Conservation (phyloP, 1,140 invertebrate genomes). For the Lutraria rhynchaena region DNA sequence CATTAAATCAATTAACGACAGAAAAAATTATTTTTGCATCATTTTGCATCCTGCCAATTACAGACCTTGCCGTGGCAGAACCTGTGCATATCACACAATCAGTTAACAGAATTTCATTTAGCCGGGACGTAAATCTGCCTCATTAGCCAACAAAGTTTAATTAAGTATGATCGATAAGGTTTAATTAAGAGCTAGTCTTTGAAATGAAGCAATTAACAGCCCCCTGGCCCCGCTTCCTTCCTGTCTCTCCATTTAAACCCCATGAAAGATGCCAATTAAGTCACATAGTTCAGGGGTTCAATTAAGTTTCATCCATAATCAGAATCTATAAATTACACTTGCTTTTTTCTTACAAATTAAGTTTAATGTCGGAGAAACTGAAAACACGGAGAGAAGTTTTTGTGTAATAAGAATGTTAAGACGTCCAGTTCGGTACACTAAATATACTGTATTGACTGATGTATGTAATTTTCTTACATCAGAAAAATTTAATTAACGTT, state of each 20-base stretch:
- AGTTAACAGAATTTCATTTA: constrained; percentile 29
- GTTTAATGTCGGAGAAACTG: constrained; percentile 29
- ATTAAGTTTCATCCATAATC: constrained; percentile 52
- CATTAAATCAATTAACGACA: constrained; percentile 39
- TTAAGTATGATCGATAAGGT: constrained; percentile 56
- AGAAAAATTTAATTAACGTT: too few species aligned
- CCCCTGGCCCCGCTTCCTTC: constrained; percentile 50
- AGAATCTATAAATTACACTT: constrained; percentile 36
- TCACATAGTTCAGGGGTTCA: constrained; percentile 54
- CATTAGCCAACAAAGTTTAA: constrained; percentile 47
- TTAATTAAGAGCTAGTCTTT: constrained; percentile 58
- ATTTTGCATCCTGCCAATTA: constrained; percentile 30
- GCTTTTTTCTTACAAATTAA: constrained; percentile 30
- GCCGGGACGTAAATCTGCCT: constrained; percentile 34
- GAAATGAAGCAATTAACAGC: constrained; percentile 60
- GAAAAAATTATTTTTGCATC: constrained; percentile 32
- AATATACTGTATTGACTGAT: too few species aligned
- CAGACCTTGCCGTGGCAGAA: constrained; percentile 4
- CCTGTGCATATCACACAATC: constrained; percentile 21
- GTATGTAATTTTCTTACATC: too few species aligned
- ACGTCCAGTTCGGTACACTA: too few species aligned
- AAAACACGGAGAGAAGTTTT: neutral
- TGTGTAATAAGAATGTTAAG: too few species aligned
- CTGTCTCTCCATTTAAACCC: constrained; percentile 58
- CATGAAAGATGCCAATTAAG: constrained; percentile 58